Evolutionary conservation across 2,113 vertebrate genomes (phyloP).

Genomic region (Lamprotornis superbus): DNA sequence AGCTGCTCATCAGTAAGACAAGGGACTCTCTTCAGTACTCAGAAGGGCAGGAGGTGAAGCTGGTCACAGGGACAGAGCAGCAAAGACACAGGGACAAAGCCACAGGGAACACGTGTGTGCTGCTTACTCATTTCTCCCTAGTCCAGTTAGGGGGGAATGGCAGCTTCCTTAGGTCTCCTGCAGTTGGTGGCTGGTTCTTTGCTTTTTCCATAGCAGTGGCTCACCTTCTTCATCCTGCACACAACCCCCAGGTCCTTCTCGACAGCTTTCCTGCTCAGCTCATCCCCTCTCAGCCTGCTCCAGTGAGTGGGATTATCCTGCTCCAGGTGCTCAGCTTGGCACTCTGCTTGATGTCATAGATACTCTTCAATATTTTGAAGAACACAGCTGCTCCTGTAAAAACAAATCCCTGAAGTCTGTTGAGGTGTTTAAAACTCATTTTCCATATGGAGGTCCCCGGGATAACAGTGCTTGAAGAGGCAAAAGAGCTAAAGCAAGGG

Average conservation of each 20-base stretch:
- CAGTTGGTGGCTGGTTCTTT: neutral
- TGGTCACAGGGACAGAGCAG: neutral
- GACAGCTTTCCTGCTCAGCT: neutral
- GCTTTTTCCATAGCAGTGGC: neutral
- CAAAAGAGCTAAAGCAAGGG: neutral
- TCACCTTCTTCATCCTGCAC: neutral
- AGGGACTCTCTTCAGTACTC: accelerated
- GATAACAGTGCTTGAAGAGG: neutral
- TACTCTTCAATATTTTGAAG: neutral
- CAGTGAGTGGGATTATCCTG: neutral
- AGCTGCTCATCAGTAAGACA: accelerated
- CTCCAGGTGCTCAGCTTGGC: neutral
- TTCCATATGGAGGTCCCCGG: neutral
- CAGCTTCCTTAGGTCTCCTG: neutral
- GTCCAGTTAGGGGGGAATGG: neutral
- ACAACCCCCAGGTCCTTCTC: neutral
- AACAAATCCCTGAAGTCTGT: neutral
- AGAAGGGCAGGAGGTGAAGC: neutral
- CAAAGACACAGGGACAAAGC: neutral
- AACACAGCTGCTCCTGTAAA: neutral
- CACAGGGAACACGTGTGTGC: neutral
- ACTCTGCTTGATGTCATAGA: neutral
- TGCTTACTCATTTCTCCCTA: neutral
- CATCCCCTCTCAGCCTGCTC: neutral
- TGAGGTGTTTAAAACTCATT: neutral